Conservation (phyloP, 2,113 vertebrate species). For the Aptenodytes forsteri region DNA sequence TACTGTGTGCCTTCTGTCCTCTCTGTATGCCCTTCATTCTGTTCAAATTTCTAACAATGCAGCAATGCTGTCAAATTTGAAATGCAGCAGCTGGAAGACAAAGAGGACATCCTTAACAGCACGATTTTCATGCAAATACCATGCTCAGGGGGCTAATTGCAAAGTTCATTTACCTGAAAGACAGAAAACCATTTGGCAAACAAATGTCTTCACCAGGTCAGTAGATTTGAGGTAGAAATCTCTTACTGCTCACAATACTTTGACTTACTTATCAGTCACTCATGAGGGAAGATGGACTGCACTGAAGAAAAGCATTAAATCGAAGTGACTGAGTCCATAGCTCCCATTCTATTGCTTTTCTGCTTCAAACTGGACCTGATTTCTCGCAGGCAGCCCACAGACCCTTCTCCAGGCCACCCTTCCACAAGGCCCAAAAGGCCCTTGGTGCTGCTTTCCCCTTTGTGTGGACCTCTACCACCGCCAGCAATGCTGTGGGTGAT, state of each 20-base stretch:
- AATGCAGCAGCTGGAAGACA: conserved; percentile 81
- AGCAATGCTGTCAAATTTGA: conserved; percentile 84
- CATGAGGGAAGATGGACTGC: not conserved
- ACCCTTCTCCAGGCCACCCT: not conserved
- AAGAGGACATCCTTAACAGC: conserved; percentile 72
- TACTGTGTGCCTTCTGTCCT: conserved; percentile 16
- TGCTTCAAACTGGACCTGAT: not conserved
- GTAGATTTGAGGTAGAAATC: not conserved
- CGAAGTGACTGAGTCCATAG: not conserved
- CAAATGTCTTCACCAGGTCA: conserved; percentile 68
- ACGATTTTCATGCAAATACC: conserved; percentile 76
- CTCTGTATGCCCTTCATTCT: not conserved
- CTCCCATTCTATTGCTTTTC: not conserved
- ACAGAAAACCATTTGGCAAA: conserved; percentile 73
- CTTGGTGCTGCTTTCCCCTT: not conserved
- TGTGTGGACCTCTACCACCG: not conserved
- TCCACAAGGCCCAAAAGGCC: not conserved
- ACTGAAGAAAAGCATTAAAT: not conserved
- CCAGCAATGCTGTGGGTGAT: not conserved
- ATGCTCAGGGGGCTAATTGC: conserved; percentile 75
- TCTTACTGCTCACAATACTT: not conserved
- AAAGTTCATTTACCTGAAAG: conserved; percentile 75
- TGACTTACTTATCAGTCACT: not conserved
- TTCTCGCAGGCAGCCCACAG: not conserved
- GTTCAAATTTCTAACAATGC: not conserved